Conservation (phyloP, 2,113 vertebrate species). For the human (Homo sapiens) region GRCh38 chr4:157446501-157447000, state of each 20-base stretch:
- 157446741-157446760: not conserved
- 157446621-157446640: not conserved
- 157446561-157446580: not conserved
- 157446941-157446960: not conserved
- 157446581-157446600: not conserved
- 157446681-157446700: not conserved
- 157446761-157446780: not conserved
- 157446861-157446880: not conserved
- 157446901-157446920: not conserved
- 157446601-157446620: not conserved
- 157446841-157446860: not conserved
- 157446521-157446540: not conserved
- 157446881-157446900: not conserved
- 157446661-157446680: not conserved
- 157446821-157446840: not conserved
- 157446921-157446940: not conserved
- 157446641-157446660: not conserved
- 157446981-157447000: not conserved
- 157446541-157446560: not conserved
- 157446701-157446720: not conserved
- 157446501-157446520: not conserved
- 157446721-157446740: not conserved
- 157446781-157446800: not conserved
- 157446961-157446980: not conserved
- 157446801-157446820: not conserved